Conservation (phyloP, 2,797 vertebrate genomes). For the Enteromius paludinosus region DNA sequence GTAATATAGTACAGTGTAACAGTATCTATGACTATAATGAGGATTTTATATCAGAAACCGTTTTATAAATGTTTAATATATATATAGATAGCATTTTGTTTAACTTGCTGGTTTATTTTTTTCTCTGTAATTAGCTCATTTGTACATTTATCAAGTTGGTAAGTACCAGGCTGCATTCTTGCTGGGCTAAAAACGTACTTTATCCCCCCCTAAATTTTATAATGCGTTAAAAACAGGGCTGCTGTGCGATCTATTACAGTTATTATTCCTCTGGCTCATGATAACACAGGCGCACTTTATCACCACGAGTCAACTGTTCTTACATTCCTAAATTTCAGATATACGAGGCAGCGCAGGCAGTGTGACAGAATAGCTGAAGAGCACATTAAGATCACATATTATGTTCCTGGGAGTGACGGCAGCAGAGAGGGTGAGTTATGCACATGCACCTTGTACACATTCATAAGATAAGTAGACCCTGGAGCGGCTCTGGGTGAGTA, state of each 20-base stretch:
- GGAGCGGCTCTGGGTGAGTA: conserved; percentile 30
- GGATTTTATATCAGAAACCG: neutral
- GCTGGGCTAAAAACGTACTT: neutral
- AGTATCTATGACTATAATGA: neutral
- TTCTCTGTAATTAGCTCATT: neutral
- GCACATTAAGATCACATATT: conserved; percentile 37
- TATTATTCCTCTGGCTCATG: conserved; percentile 42
- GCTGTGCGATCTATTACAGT: conserved; percentile 50
- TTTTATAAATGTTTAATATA: neutral
- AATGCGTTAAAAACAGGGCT: conserved; percentile 28
- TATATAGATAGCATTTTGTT: neutral
- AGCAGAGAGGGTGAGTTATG: conserved; percentile 16
- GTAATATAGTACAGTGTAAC: too few species aligned
- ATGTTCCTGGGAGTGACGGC: conserved; percentile 9
- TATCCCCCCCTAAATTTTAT: conserved; percentile 10
- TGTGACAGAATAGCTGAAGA: conserved; percentile 32
- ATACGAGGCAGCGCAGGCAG: conserved; percentile 14
- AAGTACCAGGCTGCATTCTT: conserved; percentile 2
- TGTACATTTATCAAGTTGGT: conserved; percentile 6
- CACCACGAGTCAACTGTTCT: conserved; percentile 52
- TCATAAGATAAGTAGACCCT: conserved; percentile 47
- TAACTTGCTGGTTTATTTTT: conserved; percentile 2
- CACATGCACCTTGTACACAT: conserved; percentile 23
- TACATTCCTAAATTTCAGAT: conserved; percentile 45
- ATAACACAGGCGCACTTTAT: conserved; percentile 53